Conservation (phyloP, 2,113 vertebrate genomes). For the Daboia siamensis region DNA sequence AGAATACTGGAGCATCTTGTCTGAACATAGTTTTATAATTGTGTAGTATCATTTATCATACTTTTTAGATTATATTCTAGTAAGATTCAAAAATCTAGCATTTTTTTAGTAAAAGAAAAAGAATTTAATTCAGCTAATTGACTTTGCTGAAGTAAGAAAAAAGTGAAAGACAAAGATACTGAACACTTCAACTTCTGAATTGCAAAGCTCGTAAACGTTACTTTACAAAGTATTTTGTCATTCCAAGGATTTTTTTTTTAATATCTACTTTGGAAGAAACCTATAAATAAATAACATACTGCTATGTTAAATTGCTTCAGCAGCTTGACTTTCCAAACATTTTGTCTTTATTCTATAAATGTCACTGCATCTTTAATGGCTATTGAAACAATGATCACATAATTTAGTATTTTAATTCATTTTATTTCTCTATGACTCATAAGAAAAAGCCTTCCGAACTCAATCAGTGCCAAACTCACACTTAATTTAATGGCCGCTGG, state of each 20-base stretch:
- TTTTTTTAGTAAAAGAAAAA: not conserved
- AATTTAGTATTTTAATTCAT: conserved; percentile 15
- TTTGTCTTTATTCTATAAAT: conserved; percentile 9
- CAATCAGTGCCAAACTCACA: not conserved
- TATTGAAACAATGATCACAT: conserved; percentile 36
- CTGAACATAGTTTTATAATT: not conserved
- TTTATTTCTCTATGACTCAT: conserved; percentile 4
- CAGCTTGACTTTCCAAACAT: conserved; percentile 8
- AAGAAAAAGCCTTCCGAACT: not conserved
- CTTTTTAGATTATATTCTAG: not conserved
- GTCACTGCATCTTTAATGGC: conserved; percentile 29
- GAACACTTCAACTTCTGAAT: conserved; percentile 13
- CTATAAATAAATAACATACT: conserved; percentile 40
- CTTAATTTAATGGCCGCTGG: fast-evolving
- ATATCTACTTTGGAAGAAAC: conserved; percentile 42
- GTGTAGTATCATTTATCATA: not conserved
- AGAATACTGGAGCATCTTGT: not conserved
- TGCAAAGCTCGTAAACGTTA: not conserved
- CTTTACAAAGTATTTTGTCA: conserved; percentile 23
- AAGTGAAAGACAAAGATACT: not conserved
- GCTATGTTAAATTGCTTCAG: conserved; percentile 44
- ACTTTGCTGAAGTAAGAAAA: not conserved
- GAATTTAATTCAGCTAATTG: not conserved
- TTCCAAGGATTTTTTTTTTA: conserved; percentile 10
- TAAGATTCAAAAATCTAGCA: not conserved